A percentile compares a stretch with the other conserved stretches of the same genome.
Conservation (phyloP, 2,888 invertebrate genomes). For the Mythimna lalbum region DNA sequence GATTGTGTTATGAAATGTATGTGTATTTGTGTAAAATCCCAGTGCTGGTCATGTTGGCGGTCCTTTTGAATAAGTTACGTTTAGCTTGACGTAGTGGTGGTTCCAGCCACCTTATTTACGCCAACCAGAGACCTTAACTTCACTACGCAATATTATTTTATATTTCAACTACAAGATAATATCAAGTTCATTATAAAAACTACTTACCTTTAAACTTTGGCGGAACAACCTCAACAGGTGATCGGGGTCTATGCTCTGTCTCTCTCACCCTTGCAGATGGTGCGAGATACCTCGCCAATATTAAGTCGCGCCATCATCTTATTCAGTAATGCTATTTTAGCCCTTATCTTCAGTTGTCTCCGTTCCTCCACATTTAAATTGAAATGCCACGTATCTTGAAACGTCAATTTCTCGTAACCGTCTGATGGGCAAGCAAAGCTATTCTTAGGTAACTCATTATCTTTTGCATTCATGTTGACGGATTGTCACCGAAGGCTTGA, state of each 20-base stretch:
- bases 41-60: too few relatives aligned
- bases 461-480: not conserved
- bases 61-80: too few relatives aligned
- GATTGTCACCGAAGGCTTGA: not conserved
- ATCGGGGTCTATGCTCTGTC: not conserved
- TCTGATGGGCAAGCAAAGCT: not conserved
- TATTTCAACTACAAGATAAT: not conserved
- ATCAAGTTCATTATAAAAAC: not conserved
- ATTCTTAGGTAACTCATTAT: not conserved
- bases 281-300: not conserved
- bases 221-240: not conserved
- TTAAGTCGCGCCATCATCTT: not conserved
- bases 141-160: not conserved
- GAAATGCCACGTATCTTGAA: not conserved
- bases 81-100: too few relatives aligned
- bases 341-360: not conserved
- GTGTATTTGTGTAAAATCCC: too few relatives aligned
- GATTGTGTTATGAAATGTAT: too few relatives aligned
- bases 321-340: not conserved
- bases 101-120: too few relatives aligned
- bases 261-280: not conserved
- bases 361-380: not conserved
- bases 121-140: not conserved
- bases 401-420: constrained; percentile 2
- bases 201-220: not conserved